Evolutionary conservation across 2,113 vertebrate genomes (phyloP), one percentile per base, ranked within the genome.

Genomic region (cat (Felis catus)): DNA sequence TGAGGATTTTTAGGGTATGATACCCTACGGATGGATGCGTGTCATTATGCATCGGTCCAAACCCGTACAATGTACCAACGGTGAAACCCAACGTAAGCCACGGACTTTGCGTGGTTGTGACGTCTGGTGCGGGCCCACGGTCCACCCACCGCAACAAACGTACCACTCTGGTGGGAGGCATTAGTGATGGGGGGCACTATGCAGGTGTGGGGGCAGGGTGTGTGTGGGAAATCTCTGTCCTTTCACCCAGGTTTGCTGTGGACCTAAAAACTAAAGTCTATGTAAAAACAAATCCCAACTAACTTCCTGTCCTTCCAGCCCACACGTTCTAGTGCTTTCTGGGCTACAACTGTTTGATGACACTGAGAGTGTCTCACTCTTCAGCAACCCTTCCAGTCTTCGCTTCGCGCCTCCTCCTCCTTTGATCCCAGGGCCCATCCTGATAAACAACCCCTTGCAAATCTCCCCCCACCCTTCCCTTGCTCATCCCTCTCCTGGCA

Each of bases 81-180:
- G 4, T 19, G 81, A 70, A 11, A 31, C 66, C 33, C n/a, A 25
- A 51, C 1, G 13, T 15, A 14, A 53, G 27, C 51, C 0, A 23
- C 0, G 8, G 58, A 27, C 70, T 53, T 51, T 45, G 70, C 3
- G 51, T 71, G 18, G 76, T 23, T 68, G 15, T 7, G 12, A 25
- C 4, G 1, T 9, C 13, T 74, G 2, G 0, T 0, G 25, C 3
- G 9, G 65, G 25, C 10, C 58, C 83, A 27, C 3, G 65, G 25
- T 14, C 58, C 83, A 27, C 8, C 21, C 12, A 1, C 9, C 39
- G 18, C 12, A 65, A 11, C 51, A 21, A 36, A 25, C 6, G 33
- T 1, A 1, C 23, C 4, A 1, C n/a, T 83, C 48, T 55, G 45
- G 51, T 7, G n/a, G 41, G 21, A 41, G 4, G 31, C 55, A 65